phyloP scores from a whole-genome alignment of 2,888 invertebrate genomes.

The Microplitis manilae region DNA sequence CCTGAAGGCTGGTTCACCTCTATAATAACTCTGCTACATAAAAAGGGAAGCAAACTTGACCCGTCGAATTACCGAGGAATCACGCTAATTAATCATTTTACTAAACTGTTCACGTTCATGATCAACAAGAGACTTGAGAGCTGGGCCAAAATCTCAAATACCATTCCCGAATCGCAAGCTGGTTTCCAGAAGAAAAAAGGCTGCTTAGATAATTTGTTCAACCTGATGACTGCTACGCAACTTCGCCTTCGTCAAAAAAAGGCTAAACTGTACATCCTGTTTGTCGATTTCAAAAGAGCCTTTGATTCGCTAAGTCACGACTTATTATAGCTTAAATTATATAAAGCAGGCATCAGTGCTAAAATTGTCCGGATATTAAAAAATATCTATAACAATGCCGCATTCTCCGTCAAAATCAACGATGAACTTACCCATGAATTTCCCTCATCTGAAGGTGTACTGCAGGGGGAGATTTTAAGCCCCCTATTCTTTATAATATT shows the following conservation, averaged over 20 bases:
- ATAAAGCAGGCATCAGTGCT: constrained; percentile 42
- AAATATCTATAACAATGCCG: constrained; percentile 33
- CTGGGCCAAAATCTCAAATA: no score
- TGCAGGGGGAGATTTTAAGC: constrained; percentile 45
- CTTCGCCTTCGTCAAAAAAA: constrained; percentile 29
- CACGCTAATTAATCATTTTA: constrained; percentile 42
- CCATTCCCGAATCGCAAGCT: constrained; percentile 33
- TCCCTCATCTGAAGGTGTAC: constrained; percentile 39
- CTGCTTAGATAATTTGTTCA: constrained; percentile 49
- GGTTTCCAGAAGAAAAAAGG: constrained; percentile 35
- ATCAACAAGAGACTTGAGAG: not conserved
- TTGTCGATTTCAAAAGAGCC: constrained; percentile 37
- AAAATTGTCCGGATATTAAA: constrained; percentile 46
- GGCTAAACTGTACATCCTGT: constrained; percentile 42
- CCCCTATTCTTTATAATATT: constrained; percentile 26
- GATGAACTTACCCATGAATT: not conserved
- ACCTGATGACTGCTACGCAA: constrained; percentile 38
- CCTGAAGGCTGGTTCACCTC: constrained; percentile 33
- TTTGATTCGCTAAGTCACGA: constrained; percentile 28
- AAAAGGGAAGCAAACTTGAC: constrained; percentile 45
- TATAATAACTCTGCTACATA: constrained; percentile 39
- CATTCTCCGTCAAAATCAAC: constrained; percentile 17
- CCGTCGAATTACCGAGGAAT: constrained; percentile 52
- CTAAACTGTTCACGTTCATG: constrained; percentile 48
- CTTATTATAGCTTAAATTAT: constrained; percentile 36